Evolutionary conservation across 2,888 invertebrate genomes (phyloP), one percentile per base, ranked within the genome.

Genomic region (Gortyna flavago): DNA sequence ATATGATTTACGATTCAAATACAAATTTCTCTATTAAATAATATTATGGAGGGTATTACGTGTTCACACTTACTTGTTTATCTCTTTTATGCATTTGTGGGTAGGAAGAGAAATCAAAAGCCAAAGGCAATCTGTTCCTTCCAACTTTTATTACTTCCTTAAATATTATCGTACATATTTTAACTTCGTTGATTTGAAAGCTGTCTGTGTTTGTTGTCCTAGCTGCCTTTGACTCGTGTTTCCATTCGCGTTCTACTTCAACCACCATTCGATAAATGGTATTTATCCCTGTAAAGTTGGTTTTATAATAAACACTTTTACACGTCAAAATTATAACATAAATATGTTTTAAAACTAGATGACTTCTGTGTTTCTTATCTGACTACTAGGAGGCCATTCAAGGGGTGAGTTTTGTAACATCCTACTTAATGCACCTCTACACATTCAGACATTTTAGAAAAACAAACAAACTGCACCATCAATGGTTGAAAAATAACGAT

Each of bases 21-120:
- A 84, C 81, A 67, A 79, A 82, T 87, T 85, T 88, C 85, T 87
- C 80, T 80, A 88, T 87, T 85, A 85, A 87, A 87, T 87, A 85
- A 87, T 86, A 83, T 85, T 83, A 73, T 78, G 44, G 70, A 72
- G 77, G 66, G 80, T 80, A 80, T 81, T 83, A 80, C 78, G 77
- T 84, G 76, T 82, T 87, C 80, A 80, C 80, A 85, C 85, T 85
- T 76, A 77, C 80, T 82, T 81, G 85, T 74, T 77, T 80, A 67
- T 80, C 64, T 64, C 62, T 74, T 73, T 59, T 72, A 38, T 61
- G 57, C 35, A 54, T 79, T 83, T 80, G 85, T 75, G 84, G 80
- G 70, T 67, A 84, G 70, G 72, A 44, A 79, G 75, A 68, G 85
- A 74, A 82, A 85, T 82, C 75, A 79, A 75, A 78, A 67, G 54